phyloP scores from a whole-genome alignment of 2,797 vertebrate genomes.

The Enteromius paludinosus region DNA sequence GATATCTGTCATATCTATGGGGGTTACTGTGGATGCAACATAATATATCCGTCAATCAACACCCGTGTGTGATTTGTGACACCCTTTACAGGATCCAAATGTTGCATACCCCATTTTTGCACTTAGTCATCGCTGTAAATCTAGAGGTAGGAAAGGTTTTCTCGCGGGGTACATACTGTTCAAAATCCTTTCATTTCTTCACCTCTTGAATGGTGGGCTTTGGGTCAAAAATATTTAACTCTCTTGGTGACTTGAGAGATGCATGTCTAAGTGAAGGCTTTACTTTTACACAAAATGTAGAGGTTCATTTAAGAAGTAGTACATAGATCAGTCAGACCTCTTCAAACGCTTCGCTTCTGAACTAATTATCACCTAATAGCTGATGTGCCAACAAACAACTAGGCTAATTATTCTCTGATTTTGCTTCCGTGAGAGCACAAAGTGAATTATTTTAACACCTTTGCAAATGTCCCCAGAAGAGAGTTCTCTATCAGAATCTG shows the following conservation, averaged over 20 bases:
- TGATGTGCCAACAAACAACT: conserved; percentile 84
- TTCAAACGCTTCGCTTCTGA: conserved; percentile 84
- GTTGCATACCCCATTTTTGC: conserved; percentile 1
- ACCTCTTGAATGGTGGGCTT: conserved; percentile 1
- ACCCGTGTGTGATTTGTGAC: not conserved
- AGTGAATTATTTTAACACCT: conserved; percentile 75
- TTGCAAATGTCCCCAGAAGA: conserved; percentile 68
- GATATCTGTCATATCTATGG: not conserved
- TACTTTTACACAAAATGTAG: conserved; percentile 84
- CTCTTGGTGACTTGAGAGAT: conserved; percentile 15
- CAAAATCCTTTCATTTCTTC: not conserved
- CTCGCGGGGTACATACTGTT: not conserved
- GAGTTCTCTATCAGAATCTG: conserved; percentile 61
- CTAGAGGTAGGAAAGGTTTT: not conserved
- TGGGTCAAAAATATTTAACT: conserved; percentile 35
- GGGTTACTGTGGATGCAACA: not conserved
- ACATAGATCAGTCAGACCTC: conserved; percentile 85
- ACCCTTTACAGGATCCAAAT: not conserved
- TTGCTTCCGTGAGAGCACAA: conserved; percentile 74
- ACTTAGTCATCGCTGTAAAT: not conserved
- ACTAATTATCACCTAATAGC: conserved; percentile 94
- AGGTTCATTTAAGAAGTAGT: conserved; percentile 85
- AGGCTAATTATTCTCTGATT: conserved; percentile 81
- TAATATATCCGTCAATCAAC: conserved; percentile 10
- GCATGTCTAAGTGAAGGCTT: conserved; percentile 77